phyloP scores from a whole-genome alignment of 2,113 vertebrate genomes.

The Cephalopholis sonnerati region DNA sequence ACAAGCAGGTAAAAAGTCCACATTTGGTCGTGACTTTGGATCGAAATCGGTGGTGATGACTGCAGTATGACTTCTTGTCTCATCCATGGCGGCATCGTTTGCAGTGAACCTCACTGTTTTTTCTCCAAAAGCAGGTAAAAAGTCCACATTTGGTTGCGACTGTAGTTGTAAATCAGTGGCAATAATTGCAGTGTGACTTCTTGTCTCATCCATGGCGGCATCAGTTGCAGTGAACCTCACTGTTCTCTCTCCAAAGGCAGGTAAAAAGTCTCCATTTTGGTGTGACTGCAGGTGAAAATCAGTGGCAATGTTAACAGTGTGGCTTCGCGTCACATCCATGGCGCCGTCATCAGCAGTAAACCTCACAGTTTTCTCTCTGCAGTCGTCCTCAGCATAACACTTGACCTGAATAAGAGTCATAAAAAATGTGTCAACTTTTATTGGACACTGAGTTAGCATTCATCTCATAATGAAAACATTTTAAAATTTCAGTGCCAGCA shows the following conservation, averaged over 20 bases:
- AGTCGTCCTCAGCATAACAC: conserved; percentile 35
- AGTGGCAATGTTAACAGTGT: not conserved
- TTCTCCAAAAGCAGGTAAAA: not conserved
- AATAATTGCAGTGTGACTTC: conserved; percentile 12
- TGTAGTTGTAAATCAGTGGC: not conserved
- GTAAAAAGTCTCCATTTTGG: not conserved
- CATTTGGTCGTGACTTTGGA: no score
- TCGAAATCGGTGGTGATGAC: not conserved
- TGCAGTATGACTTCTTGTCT: not conserved
- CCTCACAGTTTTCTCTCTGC: conserved; percentile 32
- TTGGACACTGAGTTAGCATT: not conserved
- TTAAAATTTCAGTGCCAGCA: not conserved
- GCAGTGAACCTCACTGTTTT: not conserved
- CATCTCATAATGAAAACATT: not conserved
- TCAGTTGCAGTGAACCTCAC: not conserved
- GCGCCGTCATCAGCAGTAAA: not conserved
- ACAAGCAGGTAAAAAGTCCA: no score
- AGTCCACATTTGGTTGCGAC: not conserved
- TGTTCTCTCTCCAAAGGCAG: not conserved
- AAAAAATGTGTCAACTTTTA: not conserved
- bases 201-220: not conserved
- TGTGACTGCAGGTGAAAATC: not conserved
- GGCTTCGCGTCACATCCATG: not conserved
- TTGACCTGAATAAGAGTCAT: conserved; percentile 39
- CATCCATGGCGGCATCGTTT: not conserved